phyloP scores from a whole-genome alignment of 2,797 vertebrate species.

The Sebastes glaucus region DNA sequence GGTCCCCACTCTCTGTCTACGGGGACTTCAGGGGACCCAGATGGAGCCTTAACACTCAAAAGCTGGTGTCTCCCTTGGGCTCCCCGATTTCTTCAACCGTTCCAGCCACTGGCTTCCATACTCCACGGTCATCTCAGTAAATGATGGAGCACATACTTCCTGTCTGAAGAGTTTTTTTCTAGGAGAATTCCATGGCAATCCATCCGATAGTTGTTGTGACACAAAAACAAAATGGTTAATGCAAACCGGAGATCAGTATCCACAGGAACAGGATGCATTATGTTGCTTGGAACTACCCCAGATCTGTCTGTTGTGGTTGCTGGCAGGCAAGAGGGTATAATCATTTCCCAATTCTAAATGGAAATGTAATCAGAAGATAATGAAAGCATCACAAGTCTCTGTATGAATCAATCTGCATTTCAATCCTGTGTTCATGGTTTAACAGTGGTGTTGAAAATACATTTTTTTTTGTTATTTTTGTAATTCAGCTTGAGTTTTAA shows the following conservation, averaged over 20 bases:
- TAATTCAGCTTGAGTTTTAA: constrained; percentile 14
- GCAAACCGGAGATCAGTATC: background rate
- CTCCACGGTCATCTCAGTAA: background rate
- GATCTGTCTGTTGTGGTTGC: background rate
- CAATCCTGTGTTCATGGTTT: constrained; percentile 23
- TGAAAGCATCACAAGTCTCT: constrained; percentile 52
- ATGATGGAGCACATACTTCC: background rate
- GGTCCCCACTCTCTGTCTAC: background rate
- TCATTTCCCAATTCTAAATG: constrained; percentile 61
- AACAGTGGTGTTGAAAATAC: constrained; percentile 7
- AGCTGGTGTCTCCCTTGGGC: background rate
- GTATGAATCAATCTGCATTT: constrained; percentile 46
- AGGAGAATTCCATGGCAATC: background rate
- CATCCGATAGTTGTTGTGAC: background rate
- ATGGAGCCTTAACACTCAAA: constrained; percentile 1
- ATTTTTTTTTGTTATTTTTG: constrained; percentile 13
- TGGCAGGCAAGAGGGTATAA: constrained; percentile 22
- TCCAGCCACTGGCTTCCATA: background rate
- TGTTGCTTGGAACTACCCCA: constrained; percentile 1
- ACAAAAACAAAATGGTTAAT: background rate
- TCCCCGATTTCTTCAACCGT: constrained; percentile 11
- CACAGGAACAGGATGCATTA: background rate
- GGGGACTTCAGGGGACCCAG: background rate
- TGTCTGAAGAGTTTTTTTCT: background rate
- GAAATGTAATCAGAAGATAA: constrained; percentile 74